Conservation (phyloP, 2,113 vertebrate genomes). For the Pachyramphus minor region DNA sequence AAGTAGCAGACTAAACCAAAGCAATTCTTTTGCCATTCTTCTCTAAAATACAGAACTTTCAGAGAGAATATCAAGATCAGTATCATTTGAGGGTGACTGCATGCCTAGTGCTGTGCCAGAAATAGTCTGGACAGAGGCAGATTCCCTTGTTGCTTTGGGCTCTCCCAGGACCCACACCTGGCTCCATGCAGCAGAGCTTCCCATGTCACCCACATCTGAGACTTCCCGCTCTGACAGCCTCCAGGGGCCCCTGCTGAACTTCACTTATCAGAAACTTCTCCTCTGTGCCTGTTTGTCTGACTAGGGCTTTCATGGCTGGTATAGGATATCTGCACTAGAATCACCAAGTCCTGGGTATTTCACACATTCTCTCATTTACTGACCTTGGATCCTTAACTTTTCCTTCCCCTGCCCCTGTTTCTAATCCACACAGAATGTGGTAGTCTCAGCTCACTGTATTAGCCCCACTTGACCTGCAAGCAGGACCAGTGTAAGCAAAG, state of each 20-base stretch:
- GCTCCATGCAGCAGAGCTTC: not conserved
- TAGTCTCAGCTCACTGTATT: not conserved
- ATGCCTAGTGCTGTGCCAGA: not conserved
- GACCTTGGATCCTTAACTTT: not conserved
- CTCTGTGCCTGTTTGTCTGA: constrained; percentile 61
- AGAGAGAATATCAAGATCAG: not conserved
- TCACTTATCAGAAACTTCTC: not conserved
- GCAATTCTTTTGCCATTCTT: not conserved
- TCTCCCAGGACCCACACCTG: not conserved
- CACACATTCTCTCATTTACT: not conserved
- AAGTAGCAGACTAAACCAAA: not conserved
- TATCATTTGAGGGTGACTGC: not conserved
- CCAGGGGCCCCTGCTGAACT: rapidly evolving
- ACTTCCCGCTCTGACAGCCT: not conserved
- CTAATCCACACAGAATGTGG: not conserved
- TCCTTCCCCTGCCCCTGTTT: not conserved
- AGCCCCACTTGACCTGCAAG: rapidly evolving
- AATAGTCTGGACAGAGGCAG: not conserved
- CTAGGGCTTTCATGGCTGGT: constrained; percentile 72
- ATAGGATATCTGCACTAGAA: constrained; percentile 69
- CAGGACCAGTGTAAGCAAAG: not conserved
- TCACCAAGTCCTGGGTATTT: not conserved
- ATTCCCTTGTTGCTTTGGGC: not conserved
- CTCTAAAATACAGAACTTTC: not conserved
- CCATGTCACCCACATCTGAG: rapidly evolving